Percentiles rank a stretch among this genome's conserved stretches.
phyloP scores from a whole-genome alignment of 2,113 vertebrate species.

The Cryptoleucopteryx plumbea region DNA sequence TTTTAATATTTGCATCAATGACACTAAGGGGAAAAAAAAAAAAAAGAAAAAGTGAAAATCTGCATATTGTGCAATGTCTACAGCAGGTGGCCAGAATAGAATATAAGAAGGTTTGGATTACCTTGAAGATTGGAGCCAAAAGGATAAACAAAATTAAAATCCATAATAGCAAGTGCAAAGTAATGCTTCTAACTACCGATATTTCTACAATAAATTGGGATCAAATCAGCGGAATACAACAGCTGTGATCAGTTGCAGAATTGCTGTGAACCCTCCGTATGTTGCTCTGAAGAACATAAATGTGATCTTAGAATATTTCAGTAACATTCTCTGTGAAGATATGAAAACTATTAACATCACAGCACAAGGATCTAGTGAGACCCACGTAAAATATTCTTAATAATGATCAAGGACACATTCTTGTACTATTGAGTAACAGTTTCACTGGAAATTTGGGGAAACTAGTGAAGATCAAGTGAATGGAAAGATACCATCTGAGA shows the following conservation, averaged over 20 bases:
- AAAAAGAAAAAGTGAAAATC: not conserved
- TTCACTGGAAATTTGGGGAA: not conserved
- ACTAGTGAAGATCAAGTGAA: not conserved
- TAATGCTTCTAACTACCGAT: not conserved
- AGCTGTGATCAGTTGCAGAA: not conserved
- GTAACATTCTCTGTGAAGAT: not conserved
- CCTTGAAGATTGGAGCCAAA: not conserved
- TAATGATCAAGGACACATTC: not conserved
- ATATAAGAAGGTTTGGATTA: not conserved
- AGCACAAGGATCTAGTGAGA: rapidly evolving
- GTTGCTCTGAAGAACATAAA: not conserved
- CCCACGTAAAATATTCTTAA: not conserved
- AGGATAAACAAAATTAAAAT: not conserved
- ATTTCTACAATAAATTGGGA: not conserved
- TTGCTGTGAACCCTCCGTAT: not conserved
- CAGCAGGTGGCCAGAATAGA: not conserved
- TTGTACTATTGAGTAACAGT: not conserved
- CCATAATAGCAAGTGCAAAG: not conserved
- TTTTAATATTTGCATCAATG: not conserved
- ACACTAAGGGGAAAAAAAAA: not conserved
- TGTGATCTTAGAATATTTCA: not conserved
- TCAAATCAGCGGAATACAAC: not conserved
- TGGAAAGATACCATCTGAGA: not conserved
- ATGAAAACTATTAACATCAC: not conserved
- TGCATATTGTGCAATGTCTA: not conserved